Evolutionary conservation across 2,797 vertebrate species (phyloP), one percentile per base, ranked within the genome.

Genomic region (Sebastolobus altivelis): DNA sequence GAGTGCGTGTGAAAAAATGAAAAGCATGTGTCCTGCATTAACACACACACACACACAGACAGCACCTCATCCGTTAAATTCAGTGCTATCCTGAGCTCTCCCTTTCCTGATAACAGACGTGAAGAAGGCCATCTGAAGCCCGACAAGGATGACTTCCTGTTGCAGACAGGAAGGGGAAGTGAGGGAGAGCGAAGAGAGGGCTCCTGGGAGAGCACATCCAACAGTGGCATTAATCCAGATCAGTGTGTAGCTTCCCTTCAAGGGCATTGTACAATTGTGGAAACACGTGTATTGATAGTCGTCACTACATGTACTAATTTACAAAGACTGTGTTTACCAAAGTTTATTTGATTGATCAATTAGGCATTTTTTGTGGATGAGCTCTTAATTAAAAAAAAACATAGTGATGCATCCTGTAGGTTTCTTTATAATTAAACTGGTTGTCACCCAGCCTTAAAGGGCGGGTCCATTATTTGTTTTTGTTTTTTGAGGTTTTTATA

Each of bases 161-260:
- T 79, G 49, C 59, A 79, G 86, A 84, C 92, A 92, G 93, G 92
- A 94, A 93, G 58, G 61, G 92, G 91, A 94, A 91, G 80, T 62
- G 59, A 87, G 79, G 88, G 77, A 87, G 63, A 86, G 87, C 65
- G 5, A 85, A 87, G 54, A 67, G 67, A 55, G 65, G 80, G 60
- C 63, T 87, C 80, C 66, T 52, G 58, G 78, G 90, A 86, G 72
- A 79, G 33, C 33, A 73, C 66, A 80, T 73, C 69, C n/a, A 66
- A 78, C 70, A 37, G 85, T 86, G 80, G 81, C 81, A 82, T 74
- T 58, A 84, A 38, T 81, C 72, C 83, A 83, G 40, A 73, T 81
- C 66, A 71, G 18, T 79, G 62, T 56, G 63, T 25, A 37, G 67
- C 74, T 88, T 81, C 40, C 80, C 70, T 69, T 87, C 35, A 58